These are phyloP conservation scores for Choreutis nemorana DNA, from an alignment of 2,888 invertebrate species.

Conservation along the genomic window DNA sequence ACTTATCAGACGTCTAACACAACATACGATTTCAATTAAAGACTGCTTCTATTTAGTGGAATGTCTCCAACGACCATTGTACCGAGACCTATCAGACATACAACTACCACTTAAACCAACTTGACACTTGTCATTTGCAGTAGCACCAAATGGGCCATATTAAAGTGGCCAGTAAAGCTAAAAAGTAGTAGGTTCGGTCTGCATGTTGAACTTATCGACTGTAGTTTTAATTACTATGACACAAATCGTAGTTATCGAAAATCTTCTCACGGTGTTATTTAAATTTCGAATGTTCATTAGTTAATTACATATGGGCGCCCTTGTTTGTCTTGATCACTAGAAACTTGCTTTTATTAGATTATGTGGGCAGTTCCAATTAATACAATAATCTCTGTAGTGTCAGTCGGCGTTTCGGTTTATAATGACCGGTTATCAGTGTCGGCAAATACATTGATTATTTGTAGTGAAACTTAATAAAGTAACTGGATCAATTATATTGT, in stretches of 20 bases:
- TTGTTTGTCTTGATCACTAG: slow-evolving; percentile 62
- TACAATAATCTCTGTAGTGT: slow-evolving; percentile 46
- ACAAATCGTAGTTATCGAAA: slow-evolving; percentile 62
- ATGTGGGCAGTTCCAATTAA: slow-evolving; percentile 65
- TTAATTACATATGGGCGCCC: slow-evolving; percentile 64
- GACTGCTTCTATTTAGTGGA: slow-evolving; percentile 45
- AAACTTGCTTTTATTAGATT: slow-evolving; percentile 65
- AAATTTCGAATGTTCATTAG: slow-evolving; percentile 61
- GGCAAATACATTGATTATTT: slow-evolving; percentile 54
- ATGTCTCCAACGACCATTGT: slow-evolving; percentile 32
- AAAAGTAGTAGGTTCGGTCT: slow-evolving; percentile 43
- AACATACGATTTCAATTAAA: slow-evolving; percentile 65
- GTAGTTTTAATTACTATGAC: slow-evolving; percentile 65
- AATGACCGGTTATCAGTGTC: slow-evolving; percentile 57
- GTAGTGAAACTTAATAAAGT: too few species aligned
- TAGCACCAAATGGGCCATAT: too few species aligned
- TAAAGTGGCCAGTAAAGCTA: too few species aligned
- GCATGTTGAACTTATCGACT: slow-evolving; percentile 53
- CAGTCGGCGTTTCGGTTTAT: slow-evolving; percentile 56
- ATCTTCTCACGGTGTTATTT: slow-evolving; percentile 64
- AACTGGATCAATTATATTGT: too few species aligned
- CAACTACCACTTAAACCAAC: too few species aligned
- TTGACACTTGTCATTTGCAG: too few species aligned
- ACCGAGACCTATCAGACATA: too few species aligned
- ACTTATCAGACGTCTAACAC: slow-evolving; percentile 52